These are phyloP conservation scores for Eristalis pertinax DNA, from an alignment of 2,888 invertebrate species.

Conservation along the genomic window DNA sequence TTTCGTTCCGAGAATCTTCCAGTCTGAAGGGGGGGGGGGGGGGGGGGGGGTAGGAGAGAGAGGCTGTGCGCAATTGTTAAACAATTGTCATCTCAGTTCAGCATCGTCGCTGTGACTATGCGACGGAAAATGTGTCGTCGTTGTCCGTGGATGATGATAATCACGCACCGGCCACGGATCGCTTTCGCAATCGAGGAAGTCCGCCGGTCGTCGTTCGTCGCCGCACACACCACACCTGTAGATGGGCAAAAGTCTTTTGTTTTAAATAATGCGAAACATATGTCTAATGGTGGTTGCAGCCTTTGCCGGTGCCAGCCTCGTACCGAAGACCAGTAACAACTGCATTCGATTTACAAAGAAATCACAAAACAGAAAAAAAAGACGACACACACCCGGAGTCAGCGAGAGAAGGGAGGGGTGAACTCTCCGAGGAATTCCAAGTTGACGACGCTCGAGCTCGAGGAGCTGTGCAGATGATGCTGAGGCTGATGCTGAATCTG, in stretches of 20 bases:
- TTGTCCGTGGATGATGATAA: conserved; percentile 61
- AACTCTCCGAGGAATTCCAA: conserved; percentile 74
- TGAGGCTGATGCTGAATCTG: not conserved
- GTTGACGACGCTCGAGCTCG: conserved; percentile 35
- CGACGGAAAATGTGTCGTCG: conserved; percentile 48
- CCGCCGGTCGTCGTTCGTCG: not conserved
- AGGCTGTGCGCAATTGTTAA: conserved; percentile 28
- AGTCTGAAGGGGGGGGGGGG: not conserved
- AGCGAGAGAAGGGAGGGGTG: too few relatives aligned
- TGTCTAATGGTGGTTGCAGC: conserved; percentile 68
- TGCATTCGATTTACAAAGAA: conserved; percentile 70
- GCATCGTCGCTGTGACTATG: conserved; percentile 21
- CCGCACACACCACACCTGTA: conserved; percentile 68
- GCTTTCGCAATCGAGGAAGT: conserved; percentile 67
- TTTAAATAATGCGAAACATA: conserved; percentile 72
- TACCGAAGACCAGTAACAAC: conserved; percentile 43
- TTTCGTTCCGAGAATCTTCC: conserved; percentile 54
- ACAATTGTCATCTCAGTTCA: conserved; percentile 38
- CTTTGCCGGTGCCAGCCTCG: conserved; percentile 47
- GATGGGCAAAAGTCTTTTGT: conserved; percentile 72
- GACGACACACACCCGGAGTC: conserved; percentile 33
- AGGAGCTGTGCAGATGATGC: not conserved
- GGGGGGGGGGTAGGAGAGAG: not conserved
- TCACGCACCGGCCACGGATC: conserved; percentile 46
- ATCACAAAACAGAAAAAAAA: conserved; percentile 42